Evolutionary conservation across 2,113 vertebrate genomes (phyloP).

Genomic region (Chamaetylas fuelleborni): DNA sequence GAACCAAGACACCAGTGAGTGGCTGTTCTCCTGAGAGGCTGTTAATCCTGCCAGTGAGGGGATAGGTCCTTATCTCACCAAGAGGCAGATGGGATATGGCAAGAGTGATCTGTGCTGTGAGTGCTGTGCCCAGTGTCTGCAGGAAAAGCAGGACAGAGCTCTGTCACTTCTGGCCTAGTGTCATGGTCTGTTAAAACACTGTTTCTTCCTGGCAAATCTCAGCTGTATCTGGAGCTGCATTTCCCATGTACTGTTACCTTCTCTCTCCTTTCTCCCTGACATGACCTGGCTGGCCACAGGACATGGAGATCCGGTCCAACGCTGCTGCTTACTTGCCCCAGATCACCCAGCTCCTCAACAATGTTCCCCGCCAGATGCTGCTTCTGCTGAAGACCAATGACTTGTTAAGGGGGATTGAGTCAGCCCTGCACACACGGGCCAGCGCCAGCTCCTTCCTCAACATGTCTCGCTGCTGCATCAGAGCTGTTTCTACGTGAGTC

Average conservation of each 20-base stretch:
- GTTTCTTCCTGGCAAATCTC: not conserved
- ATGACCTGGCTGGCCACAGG: conserved; percentile 67
- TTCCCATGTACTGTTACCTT: not conserved
- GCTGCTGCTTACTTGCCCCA: conserved; percentile 89
- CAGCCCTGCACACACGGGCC: conserved; percentile 84
- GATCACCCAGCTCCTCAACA: conserved; percentile 91
- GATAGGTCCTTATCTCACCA: not conserved
- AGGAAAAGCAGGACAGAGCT: not conserved
- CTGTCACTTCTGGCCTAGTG: not conserved
- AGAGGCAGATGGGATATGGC: not conserved
- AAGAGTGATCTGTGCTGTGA: not conserved
- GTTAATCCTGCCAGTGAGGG: not conserved
- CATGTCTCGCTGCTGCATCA: conserved; percentile 95
- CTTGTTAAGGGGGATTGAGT: conserved; percentile 91
- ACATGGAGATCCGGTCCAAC: conserved; percentile 86
- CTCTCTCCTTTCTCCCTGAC: conserved; percentile 3
- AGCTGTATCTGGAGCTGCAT: not conserved
- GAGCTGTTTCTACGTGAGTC: conserved; percentile 84
- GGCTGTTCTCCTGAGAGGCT: not conserved
- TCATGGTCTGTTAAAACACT: not conserved
- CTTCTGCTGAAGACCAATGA: conserved; percentile 97
- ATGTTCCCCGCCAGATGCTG: conserved; percentile 91
- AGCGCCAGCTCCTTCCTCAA: conserved; percentile 92
- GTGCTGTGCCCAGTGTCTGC: not conserved
- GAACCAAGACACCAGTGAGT: not conserved